Percentiles rank a stretch among this genome's conserved stretches.
Conservation (phyloP, 2,888 invertebrate genomes). For the Orchesella flavescens region DNA sequence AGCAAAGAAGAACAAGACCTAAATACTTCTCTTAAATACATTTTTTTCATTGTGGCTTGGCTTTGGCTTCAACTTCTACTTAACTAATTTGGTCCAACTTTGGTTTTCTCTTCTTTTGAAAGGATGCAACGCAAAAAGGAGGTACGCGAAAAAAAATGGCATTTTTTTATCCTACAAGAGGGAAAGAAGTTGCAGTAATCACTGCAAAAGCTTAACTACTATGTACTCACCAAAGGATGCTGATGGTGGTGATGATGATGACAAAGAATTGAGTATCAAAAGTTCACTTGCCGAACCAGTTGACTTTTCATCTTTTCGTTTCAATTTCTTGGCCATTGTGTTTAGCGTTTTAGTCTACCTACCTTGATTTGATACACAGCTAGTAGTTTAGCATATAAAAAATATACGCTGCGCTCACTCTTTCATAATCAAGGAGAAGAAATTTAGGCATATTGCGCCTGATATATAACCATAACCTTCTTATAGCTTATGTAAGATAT, state of each 20-base stretch:
- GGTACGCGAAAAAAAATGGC: not conserved
- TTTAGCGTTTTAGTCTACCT: not conserved
- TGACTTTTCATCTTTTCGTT: constrained; percentile 11
- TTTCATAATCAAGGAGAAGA: not conserved
- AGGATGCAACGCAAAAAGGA: no score
- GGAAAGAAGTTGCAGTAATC: not conserved
- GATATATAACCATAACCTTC: no score
- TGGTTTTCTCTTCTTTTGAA: no score
- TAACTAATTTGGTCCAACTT: no score
- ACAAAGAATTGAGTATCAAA: constrained; percentile 57
- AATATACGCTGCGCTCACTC: not conserved
- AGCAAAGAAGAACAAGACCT: no score
- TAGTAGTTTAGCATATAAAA: not conserved
- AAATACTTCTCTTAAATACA: no score
- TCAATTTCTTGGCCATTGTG: not conserved
- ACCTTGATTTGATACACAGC: not conserved
- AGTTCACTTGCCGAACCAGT: constrained; percentile 65
- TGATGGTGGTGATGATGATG: constrained; percentile 23
- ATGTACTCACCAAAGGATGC: not conserved
- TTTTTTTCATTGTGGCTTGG: no score
- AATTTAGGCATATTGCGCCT: no score
- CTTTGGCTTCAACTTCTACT: no score
- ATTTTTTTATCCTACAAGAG: not conserved
- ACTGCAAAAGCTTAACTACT: not conserved
- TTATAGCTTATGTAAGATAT: constrained; percentile 6